phyloP scores from a whole-genome alignment of 2,888 invertebrate species.

The Campopleginae sp. region DNA sequence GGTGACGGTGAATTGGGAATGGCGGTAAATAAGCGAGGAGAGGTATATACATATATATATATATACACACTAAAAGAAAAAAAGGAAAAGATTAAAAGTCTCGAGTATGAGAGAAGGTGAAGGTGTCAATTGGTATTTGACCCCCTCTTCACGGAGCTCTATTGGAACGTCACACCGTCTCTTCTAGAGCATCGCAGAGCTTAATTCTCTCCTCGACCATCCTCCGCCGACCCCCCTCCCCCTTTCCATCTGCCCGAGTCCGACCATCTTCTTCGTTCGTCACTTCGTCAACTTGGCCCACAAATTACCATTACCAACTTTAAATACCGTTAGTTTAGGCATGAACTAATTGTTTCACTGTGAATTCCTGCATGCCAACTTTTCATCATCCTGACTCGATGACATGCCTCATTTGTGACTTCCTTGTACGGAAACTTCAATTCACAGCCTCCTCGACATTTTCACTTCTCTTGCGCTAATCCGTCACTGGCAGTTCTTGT shows the following conservation, averaged over 20 bases:
- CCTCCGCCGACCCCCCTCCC: not conserved
- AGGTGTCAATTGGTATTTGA: conserved; percentile 75
- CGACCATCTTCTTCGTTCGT: conserved; percentile 12
- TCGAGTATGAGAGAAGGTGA: conserved; percentile 73
- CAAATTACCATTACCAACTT: conserved; percentile 29
- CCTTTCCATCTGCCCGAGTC: conserved; percentile 1
- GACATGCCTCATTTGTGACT: not conserved
- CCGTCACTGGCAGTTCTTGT: not conserved
- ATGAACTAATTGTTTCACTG: conserved; percentile 58
- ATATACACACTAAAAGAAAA: not conserved
- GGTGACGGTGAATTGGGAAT: conserved; percentile 71
- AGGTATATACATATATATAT: conserved; percentile 50
- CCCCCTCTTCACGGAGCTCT: conserved; percentile 56
- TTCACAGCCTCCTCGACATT: not conserved
- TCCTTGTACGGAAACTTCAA: not conserved
- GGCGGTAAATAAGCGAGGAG: conserved; percentile 69
- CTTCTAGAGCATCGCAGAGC: conserved; percentile 56
- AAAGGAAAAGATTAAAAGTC: conserved; percentile 23
- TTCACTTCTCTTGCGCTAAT: not conserved
- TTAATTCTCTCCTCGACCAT: conserved; percentile 10
- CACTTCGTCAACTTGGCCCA: conserved; percentile 25
- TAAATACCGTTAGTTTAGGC: conserved; percentile 46
- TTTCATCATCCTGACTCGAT: conserved; percentile 17
- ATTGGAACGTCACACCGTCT: conserved; percentile 57
- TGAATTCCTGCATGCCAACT: conserved; percentile 63